Evolutionary conservation across 37 sponge, comb jelly and placozoan genomes (phyloP).

Genomic region (Cliona cf. orientalis): DNA sequence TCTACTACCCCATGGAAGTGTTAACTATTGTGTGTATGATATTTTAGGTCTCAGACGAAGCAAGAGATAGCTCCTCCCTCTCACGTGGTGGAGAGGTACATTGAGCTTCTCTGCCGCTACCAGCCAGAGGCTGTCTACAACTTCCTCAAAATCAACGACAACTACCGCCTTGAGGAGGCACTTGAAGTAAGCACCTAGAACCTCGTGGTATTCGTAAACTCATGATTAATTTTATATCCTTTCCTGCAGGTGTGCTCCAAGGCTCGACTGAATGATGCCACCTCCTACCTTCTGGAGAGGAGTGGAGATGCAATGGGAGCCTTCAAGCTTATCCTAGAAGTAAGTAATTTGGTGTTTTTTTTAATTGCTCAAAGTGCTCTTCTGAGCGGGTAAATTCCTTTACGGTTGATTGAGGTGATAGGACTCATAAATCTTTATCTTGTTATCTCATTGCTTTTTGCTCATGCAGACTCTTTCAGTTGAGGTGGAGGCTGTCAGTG

Average conservation of each 20-base stretch:
- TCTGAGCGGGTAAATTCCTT: too few relatives aligned
- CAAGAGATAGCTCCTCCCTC: constrained; percentile 64
- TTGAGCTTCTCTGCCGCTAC: constrained; percentile 84
- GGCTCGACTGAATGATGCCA: constrained; percentile 65
- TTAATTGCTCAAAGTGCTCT: too few relatives aligned
- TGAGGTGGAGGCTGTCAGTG: constrained; percentile 23
- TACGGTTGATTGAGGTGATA: too few relatives aligned
- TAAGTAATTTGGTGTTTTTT: neutral
- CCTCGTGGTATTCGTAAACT: too few relatives aligned
- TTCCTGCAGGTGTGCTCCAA: constrained; percentile 49
- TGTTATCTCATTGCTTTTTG: too few relatives aligned
- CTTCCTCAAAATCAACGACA: constrained; percentile 69
- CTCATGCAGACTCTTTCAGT: constrained; percentile 13
- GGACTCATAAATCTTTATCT: too few relatives aligned
- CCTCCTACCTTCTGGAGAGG: constrained; percentile 77
- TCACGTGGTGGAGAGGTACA: constrained; percentile 80
- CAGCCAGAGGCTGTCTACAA: constrained; percentile 56
- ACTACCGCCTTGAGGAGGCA: constrained; percentile 83
- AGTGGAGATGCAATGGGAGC: constrained; percentile 84
- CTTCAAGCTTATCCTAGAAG: constrained; percentile 74
- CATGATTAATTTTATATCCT: too few relatives aligned
- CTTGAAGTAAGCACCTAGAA: constrained; percentile 65
- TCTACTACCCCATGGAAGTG: neutral
- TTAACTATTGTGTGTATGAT: neutral
- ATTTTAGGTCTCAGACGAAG: constrained; percentile 26